Conservation (phyloP, 1,140 invertebrate genomes). For the Aporrectodea caliginosa region DNA sequence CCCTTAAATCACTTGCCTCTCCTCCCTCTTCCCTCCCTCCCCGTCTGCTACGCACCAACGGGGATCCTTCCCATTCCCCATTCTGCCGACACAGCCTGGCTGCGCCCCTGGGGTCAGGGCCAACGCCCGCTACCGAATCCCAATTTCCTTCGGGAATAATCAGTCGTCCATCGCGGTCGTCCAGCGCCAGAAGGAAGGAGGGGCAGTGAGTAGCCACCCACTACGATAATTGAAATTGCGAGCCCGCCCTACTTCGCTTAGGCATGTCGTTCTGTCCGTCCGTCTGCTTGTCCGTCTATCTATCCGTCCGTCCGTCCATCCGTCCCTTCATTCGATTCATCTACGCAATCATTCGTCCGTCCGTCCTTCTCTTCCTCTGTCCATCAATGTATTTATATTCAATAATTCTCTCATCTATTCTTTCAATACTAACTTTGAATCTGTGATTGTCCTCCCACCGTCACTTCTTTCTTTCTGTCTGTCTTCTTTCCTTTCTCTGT, state of each 20-base stretch:
- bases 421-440: no score
- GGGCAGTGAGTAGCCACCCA: not conserved
- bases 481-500: no score
- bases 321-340: not conserved
- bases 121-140: not conserved
- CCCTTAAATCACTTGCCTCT: not conserved
- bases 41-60: no score
- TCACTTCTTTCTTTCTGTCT: no score
- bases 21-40: not conserved
- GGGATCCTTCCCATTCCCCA: not conserved
- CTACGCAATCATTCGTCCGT: not conserved
- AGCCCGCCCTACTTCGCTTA: not conserved
- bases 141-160: constrained; percentile 1
- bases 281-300: not conserved
- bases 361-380: not conserved
- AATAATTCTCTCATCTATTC: no score
- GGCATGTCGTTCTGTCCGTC: not conserved
- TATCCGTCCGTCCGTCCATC: not conserved
- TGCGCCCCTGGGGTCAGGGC: not conserved
- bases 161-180: not conserved
- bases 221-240: not conserved
- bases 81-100: not conserved
- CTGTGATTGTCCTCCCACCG: no score
- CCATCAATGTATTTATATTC: not conserved
- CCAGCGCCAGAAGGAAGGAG: not conserved